Evolutionary conservation across 2,888 invertebrate genomes (phyloP).

Genomic region (Tanaodytes sp.): DNA sequence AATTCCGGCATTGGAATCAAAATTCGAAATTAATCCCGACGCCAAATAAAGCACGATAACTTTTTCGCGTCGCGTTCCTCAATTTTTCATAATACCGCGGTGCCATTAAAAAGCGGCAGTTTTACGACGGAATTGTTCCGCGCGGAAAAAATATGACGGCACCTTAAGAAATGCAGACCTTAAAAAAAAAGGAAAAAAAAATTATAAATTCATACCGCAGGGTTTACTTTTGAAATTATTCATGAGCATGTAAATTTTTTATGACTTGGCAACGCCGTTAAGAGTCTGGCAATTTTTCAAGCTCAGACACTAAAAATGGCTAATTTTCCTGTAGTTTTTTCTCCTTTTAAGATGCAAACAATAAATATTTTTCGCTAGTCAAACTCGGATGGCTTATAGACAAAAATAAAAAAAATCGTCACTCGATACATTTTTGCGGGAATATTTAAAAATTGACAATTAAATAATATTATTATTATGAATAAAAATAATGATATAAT

Average conservation of each 20-base stretch:
- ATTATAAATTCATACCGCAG: slow-evolving; percentile 47
- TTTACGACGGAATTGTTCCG: slow-evolving; percentile 38
- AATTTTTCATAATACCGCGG: slow-evolving; percentile 30
- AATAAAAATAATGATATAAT: too few species aligned
- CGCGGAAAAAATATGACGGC: slow-evolving; percentile 39
- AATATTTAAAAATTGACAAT: too few species aligned
- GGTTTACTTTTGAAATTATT: slow-evolving; percentile 50
- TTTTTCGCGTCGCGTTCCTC: slow-evolving; percentile 14
- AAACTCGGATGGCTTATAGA: too few species aligned
- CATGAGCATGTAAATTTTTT: slow-evolving; percentile 51
- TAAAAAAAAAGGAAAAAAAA: slow-evolving; percentile 22
- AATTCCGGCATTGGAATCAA: not conserved
- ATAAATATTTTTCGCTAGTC: too few species aligned
- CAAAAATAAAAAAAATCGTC: too few species aligned
- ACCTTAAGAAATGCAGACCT: slow-evolving; percentile 40
- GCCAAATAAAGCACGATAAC: slow-evolving; percentile 27
- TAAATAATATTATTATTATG: too few species aligned
- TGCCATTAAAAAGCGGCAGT: slow-evolving; percentile 34
- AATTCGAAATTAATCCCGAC: not conserved
- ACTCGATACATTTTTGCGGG: too few species aligned
- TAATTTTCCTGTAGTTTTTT: slow-evolving; percentile 5
- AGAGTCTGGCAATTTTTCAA: slow-evolving; percentile 24
- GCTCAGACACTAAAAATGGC: not conserved
- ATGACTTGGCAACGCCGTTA: slow-evolving; percentile 26
- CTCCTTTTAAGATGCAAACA: too few species aligned